phyloP scores from a whole-genome alignment of 2,113 vertebrate genomes.

The Panthera leo region DNA sequence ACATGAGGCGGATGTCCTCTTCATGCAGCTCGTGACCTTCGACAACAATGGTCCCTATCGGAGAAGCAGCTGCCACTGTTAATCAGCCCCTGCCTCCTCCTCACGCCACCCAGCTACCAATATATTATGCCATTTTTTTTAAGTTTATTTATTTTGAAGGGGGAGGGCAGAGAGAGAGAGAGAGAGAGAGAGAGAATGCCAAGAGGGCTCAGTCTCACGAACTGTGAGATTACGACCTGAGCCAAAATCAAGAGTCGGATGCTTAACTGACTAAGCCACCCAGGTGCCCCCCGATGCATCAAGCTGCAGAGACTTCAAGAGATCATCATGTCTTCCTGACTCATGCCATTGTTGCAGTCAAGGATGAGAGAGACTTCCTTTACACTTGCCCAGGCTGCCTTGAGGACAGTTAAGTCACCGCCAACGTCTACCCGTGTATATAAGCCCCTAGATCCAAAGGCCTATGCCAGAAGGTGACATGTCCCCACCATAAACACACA shows the following conservation, averaged over 20 bases:
- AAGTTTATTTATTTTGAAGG: too few relatives aligned
- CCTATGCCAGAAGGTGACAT: not conserved
- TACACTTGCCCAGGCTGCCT: not conserved
- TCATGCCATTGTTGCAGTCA: not conserved
- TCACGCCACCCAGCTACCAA: not conserved
- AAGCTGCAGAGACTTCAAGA: not conserved
- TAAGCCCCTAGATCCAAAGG: not conserved
- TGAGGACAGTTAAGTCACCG: not conserved
- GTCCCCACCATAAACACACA: not conserved
- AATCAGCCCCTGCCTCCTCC: not conserved
- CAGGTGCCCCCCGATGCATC: not conserved
- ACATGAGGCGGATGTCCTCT: slow-evolving; percentile 95
- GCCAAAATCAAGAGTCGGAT: too few relatives aligned
- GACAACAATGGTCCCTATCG: slow-evolving; percentile 90
- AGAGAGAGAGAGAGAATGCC: too few relatives aligned
- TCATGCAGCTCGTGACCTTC: slow-evolving; percentile 93
- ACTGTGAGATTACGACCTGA: too few relatives aligned
- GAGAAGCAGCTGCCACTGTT: not conserved
- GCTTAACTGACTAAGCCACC: too few relatives aligned
- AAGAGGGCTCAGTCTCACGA: too few relatives aligned
- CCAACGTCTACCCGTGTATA: not conserved
- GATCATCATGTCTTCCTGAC: not conserved
- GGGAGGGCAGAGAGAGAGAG: too few relatives aligned
- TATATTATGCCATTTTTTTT: not conserved
- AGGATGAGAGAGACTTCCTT: not conserved